Base-by-base conservation (phyloP, 2,797 vertebrate genomes). In the Balearica regulorum region DNA sequence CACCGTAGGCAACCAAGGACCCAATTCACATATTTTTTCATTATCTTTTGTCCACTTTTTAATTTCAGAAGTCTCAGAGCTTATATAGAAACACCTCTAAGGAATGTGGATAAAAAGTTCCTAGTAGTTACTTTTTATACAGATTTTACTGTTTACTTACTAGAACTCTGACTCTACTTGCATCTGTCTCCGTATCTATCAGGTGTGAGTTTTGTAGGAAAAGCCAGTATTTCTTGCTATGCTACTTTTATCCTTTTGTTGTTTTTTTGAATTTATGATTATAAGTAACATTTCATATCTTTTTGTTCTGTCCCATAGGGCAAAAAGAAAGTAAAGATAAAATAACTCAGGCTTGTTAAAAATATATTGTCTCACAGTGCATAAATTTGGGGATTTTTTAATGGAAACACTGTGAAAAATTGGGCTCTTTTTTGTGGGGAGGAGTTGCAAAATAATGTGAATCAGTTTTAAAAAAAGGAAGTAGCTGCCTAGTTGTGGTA, bases 401-500 rank as follows among this genome's bases (percentile, higher is more conserved):
- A 17, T 43, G 15, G 8, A 70, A 80, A 26, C 21, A 35, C 11
- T 39, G 8, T 44, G 28, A 62, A 94, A 81, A 70, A 57, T 10
- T 16, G 7, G 17, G 5, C 1, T 44, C 1, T 60, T 10, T 51
- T 62, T 39, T 64, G 6, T 54, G 25, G 14, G 7, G 10, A 46
- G 11, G 11, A 29, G 4, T 26, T 37, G 5, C 9, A 80, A 83
- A 76, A 43, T 26, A 71, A 29, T 25, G 4, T 39, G 6, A 79
- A 28, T 17, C 5, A 22, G 2, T 65, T 72, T 51, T 12, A 0
- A 26, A 58, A 55, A 53, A 70, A 4, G 1, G 1, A 12, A 48
- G 22, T n/a, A 66, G 16, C 15, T 48, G 11, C 4, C 37, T 26
- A 55, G 16, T 22, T 51, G 6, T 26, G 7, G 15, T 39, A 65